These are phyloP conservation scores for Oxyteleia sp. DNA, from an alignment of 2,888 invertebrate genomes.

Conservation along the genomic window DNA sequence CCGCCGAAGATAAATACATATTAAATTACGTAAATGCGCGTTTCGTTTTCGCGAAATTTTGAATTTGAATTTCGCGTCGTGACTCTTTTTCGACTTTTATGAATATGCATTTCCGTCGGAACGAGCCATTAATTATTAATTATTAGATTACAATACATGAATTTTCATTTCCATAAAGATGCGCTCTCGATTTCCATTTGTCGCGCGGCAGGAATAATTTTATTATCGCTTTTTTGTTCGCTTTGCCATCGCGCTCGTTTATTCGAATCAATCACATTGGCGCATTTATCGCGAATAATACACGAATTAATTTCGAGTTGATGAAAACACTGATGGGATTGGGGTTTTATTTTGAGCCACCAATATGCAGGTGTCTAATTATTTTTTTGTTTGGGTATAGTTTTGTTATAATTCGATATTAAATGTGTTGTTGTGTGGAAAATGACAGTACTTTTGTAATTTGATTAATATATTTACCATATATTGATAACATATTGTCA, in stretches of 20 bases:
- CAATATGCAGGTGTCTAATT: no score
- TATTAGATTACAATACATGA: conserved; percentile 23
- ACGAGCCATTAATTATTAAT: conserved; percentile 42
- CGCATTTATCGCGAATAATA: conserved; percentile 1
- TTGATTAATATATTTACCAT: no score
- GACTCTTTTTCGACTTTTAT: conserved; percentile 2
- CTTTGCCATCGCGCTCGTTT: conserved; percentile 24
- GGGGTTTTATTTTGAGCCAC: no score
- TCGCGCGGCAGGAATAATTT: neutral
- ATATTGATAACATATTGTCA: no score
- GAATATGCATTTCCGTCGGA: conserved; percentile 14
- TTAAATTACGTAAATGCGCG: conserved; percentile 16
- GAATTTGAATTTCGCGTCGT: neutral
- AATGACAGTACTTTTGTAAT: no score
- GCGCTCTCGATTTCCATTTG: conserved; percentile 1
- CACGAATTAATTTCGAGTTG: conserved; percentile 15
- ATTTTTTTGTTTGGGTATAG: no score
- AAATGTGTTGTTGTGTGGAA: no score
- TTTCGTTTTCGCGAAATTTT: neutral
- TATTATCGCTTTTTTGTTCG: conserved; percentile 33
- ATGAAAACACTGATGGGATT: no score
- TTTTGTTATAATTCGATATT: no score
- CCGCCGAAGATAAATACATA: conserved; percentile 4
- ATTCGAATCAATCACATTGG: conserved; percentile 21
- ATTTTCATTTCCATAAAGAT: conserved; percentile 34